Base-by-base conservation (phyloP, 2,797 vertebrate species). In the Esox lucius region DNA sequence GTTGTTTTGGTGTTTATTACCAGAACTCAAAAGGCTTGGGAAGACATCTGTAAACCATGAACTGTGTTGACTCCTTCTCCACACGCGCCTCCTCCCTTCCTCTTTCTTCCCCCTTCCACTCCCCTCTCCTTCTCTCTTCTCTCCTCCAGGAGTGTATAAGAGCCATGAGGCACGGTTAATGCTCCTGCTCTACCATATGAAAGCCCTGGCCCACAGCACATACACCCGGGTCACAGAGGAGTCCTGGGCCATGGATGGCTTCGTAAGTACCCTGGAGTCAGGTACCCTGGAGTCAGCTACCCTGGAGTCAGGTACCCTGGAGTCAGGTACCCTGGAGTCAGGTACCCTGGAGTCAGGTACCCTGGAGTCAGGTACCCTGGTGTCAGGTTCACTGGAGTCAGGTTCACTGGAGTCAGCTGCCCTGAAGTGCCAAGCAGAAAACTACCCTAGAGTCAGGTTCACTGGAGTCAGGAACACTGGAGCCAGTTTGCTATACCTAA, bases 181-280 rank as follows among this genome's bases (percentile, higher is more conserved):
- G 89, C 94, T 99, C 72, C 91, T 94, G 81, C 96, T 98, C 85
- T 95, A 96, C 94, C 93, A 95, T 81, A 94, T 94, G 90, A 96
- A 95, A 94, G 89, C 94, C 70, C 90, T 97, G 84, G 88, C 93
- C 79, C 96, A 97, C 89, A 91, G 94, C 88, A 94, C 94, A 81
- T 85, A 92, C 80, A 95, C 90, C 91, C 96, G 95, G 91, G 86
- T 96, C 92, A 96, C 95, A 70, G 96, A 97, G 15, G 96, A 96
- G 86, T 95, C 95, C 83, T 97, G 96, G 96, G 94, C 96, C 81
- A 97, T 99, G 97, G 97, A 99, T 74, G 97, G 97, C 88, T 99
- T 98, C 94, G 97, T 99, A 88, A 97, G 96, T 46, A 8, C 42
- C 6, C 42, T 46, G 42, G 42, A 7, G 35, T 39, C 35, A 3